These are phyloP conservation scores for Myotis pilosus DNA, from an alignment of 2,797 vertebrate genomes.

Conservation along the genomic window DNA sequence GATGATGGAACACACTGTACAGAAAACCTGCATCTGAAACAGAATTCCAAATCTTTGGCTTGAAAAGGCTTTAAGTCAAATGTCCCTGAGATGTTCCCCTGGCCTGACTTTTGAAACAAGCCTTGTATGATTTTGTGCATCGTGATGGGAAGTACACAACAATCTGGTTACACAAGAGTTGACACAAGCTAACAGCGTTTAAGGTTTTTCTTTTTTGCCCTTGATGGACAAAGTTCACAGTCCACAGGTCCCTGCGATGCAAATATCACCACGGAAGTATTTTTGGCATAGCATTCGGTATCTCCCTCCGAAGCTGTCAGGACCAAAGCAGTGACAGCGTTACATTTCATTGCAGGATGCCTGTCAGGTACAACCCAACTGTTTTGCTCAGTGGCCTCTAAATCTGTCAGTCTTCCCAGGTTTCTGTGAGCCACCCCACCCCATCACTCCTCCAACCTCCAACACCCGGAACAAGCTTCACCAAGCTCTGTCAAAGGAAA, in stretches of 20 bases:
- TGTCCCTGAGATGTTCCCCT: neutral
- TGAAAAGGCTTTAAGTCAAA: neutral
- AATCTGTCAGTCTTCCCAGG: constrained; percentile 61
- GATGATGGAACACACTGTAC: neutral
- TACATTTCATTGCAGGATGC: constrained; percentile 48
- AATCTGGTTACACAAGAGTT: neutral
- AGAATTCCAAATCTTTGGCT: constrained; percentile 19
- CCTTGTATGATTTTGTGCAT: neutral
- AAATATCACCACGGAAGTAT: constrained; percentile 56
- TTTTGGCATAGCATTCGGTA: constrained; percentile 55
- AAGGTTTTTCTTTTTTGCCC: constrained; percentile 40
- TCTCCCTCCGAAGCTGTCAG: constrained; percentile 56
- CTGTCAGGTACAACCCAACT: constrained; percentile 71
- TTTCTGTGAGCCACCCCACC: neutral
- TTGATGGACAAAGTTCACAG: constrained; percentile 52
- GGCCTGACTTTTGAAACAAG: neutral
- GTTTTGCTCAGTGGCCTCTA: constrained; percentile 67
- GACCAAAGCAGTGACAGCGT: constrained; percentile 35
- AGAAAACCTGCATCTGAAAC: neutral
- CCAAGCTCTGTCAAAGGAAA: constrained; percentile 60
- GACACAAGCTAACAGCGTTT: constrained; percentile 50
- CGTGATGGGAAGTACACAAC: neutral
- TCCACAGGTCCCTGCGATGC: constrained; percentile 29
- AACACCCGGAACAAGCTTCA: neutral
- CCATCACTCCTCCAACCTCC: neutral